Base-by-base conservation (phyloP, 2,888 invertebrate species). In the Tetramorium bicarinatum region DNA sequence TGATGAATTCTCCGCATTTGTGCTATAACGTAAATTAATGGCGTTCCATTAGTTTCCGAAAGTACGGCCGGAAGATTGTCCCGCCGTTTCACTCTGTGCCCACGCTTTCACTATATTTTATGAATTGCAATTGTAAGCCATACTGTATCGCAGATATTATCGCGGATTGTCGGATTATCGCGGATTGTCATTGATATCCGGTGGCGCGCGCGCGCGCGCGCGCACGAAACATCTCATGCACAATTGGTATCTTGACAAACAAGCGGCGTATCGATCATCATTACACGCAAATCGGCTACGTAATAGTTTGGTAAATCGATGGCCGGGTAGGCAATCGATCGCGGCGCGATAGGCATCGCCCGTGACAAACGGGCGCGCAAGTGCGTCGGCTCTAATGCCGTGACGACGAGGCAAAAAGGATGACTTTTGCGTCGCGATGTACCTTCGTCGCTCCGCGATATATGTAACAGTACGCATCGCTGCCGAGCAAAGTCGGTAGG, bases 401-500 rank as follows among this genome's bases (percentile, higher is more conserved):
- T 6, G 47, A 47, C 47, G 44, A 13, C 49, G 66, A 9, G 41
- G 34, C 34, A 56, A 25, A 66, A 29, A 54, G n/a, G 76, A 34
- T 34, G 29, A 89, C 85, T 91, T 90, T 91, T 87, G 91, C 3
- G 21, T 47, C 18, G 66, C 66, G 66, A 29, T 67, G 66, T 67
- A 67, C 66, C 29, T 1, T 4, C 66, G 44, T 80, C 74, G 77
- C 11, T 47, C 87, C 87, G 77, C 87, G 87, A 82, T 88, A 88
- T 87, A 87, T 89, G 86, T 87, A 86, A 90, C 88, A 82, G 87
- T 87, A 92, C 91, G 92, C 91, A 90, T 89, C 89, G 86, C 81
- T 84, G 90, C 89, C 83, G 81, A 87, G 90, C 92, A 91, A 92
- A 93, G 89, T 88, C 86, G 88, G 92, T 90, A 90, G 93, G 93